Conservation (phyloP, 2,888 invertebrate species). For the Caenorhabditis imperialis region DNA sequence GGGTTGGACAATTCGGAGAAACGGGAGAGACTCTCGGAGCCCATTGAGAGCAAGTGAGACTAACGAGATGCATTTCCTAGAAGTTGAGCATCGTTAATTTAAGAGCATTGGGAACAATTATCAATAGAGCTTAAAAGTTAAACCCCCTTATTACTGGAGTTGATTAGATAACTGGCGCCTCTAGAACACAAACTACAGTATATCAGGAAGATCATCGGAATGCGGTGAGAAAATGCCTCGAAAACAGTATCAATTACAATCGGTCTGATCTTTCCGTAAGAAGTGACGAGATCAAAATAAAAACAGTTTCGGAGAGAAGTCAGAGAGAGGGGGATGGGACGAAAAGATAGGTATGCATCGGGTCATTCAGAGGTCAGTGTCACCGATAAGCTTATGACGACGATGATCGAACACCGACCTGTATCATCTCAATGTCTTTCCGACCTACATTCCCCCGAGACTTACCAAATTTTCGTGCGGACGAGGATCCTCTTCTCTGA, state of each 20-base stretch:
- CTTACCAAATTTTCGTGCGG: slow-evolving; percentile 43
- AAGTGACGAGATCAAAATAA: not conserved
- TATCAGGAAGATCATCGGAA: too few relatives aligned
- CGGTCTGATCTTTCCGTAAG: not conserved
- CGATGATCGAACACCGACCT: slow-evolving; percentile 35
- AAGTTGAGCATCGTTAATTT: too few relatives aligned
- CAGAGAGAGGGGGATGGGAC: slow-evolving; percentile 9
- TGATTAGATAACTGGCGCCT: too few relatives aligned
- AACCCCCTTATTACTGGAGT: too few relatives aligned
- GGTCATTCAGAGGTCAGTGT: slow-evolving; percentile 46
- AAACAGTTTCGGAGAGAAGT: slow-evolving; percentile 7
- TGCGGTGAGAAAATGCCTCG: too few relatives aligned
- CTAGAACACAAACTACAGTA: too few relatives aligned
- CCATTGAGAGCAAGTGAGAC: too few relatives aligned
- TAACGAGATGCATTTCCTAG: too few relatives aligned
- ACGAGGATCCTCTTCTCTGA: slow-evolving; percentile 52
- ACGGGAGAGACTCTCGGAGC: too few relatives aligned
- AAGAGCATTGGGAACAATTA: too few relatives aligned
- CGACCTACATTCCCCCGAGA: slow-evolving; percentile 16
- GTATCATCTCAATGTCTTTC: slow-evolving; percentile 4
- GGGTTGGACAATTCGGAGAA: not conserved
- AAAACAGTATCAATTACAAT: too few relatives aligned
- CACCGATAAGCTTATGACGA: slow-evolving; percentile 51
- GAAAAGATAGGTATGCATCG: slow-evolving; percentile 29
- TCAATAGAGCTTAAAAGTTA: too few relatives aligned